phyloP scores from a whole-genome alignment of 2,888 invertebrate species.

The Drosophila paracracens region DNA sequence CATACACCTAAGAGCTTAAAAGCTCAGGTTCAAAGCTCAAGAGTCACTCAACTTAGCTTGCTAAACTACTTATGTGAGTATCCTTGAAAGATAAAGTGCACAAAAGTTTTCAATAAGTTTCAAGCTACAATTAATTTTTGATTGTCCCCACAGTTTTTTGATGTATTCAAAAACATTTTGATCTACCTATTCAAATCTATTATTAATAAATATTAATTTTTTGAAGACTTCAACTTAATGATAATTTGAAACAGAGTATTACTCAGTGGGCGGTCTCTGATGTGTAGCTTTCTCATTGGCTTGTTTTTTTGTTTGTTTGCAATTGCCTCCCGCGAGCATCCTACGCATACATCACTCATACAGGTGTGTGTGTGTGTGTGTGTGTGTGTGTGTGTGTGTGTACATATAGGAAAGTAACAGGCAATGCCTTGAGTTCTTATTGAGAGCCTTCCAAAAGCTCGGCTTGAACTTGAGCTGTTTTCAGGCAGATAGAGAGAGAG shows the following conservation, averaged over 20 bases:
- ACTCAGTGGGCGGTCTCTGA: not conserved
- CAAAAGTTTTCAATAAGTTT: not conserved
- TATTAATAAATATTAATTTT: not conserved
- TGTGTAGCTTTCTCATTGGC: not conserved
- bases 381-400: not conserved
- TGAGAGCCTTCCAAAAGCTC: conserved; percentile 19
- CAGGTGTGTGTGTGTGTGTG: not conserved
- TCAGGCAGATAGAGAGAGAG: not conserved
- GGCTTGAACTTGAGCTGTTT: conserved; percentile 32
- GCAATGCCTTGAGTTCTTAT: not conserved
- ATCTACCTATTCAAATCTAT: too few species aligned
- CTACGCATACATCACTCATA: not conserved
- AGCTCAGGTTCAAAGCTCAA: not conserved
- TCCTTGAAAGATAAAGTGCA: not conserved
- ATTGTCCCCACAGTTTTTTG: not conserved
- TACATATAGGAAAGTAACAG: not conserved
- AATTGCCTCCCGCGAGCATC: conserved; percentile 8
- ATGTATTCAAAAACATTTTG: too few species aligned
- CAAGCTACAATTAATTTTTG: not conserved
- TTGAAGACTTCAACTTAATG: not conserved
- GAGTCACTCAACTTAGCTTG: not conserved
- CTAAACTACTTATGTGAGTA: not conserved
- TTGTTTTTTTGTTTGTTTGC: conserved; percentile 5
- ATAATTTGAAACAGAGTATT: not conserved
- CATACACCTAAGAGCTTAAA: not conserved